Evolutionary conservation across 1,140 invertebrate species (phyloP), one percentile per base, ranked within the genome.

Genomic region (Stegodyphus mimosarum): DNA sequence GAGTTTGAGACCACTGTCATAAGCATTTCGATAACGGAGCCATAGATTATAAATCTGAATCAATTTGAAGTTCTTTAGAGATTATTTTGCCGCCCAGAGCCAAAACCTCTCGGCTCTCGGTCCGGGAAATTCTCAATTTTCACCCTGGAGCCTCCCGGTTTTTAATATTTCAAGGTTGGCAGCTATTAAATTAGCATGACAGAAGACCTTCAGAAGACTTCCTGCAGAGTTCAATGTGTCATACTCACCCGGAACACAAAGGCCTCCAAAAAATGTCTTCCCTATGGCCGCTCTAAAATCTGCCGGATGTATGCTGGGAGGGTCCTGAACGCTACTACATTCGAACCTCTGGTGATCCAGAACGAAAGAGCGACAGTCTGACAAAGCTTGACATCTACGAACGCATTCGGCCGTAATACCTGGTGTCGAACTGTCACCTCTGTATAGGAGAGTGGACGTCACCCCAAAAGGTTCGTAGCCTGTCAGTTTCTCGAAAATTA

Each of bases 251-350:
- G 89, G 81, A 3, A 91, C 87, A 76, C 91, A 92, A 53, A 91
- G 88, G 48, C 89, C 90, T 87, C 92, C 91, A 87, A 91, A 92
- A 87, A 90, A 92, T 13, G 90, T 90, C 51, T 90, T 89, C 10
- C 91, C 91, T 48, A 89, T 88, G 6, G 89, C 88, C n/a, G 89
- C 87, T 75, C 90, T 84, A 6, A 91, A 87, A 86, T 90, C 90
- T 64, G 90, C 88, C 48, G 88, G 88, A 50, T 88, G 88, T 69
- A 89, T 85, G 6, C 74, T 77, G 55, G 83, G 83, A 17, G 83
- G 83, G 53, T 87, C 71, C 17, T 77, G 78, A 2, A 87, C 66
- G 18, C 71, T 87, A 17, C 52, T 70, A 17, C 86, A 87, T 63
- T 87, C 78, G 49, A 83, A 83, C 13, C 86, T 51, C 63, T 90